phyloP scores from a whole-genome alignment of 2,113 vertebrate genomes.

The Hiodon tergisus region DNA sequence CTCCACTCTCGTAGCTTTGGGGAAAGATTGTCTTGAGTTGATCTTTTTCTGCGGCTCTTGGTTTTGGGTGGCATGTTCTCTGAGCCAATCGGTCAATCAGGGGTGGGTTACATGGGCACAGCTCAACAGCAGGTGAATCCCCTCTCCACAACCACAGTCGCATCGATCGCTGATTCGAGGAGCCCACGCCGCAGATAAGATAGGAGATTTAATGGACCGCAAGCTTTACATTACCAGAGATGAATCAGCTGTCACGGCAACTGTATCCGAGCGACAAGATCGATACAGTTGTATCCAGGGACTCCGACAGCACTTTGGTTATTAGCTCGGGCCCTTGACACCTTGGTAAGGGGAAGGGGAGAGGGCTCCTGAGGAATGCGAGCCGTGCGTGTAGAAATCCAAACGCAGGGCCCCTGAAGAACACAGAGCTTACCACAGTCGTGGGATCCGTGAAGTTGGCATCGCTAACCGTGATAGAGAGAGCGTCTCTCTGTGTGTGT shows the following conservation, averaged over 20 bases:
- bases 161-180: slow-evolving; percentile 50
- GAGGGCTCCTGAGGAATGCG: not conserved
- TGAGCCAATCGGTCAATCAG: slow-evolving; percentile 15
- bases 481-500: too few relatives aligned
- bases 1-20: not conserved
- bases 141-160: slow-evolving; percentile 27
- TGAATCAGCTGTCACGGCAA: slow-evolving; percentile 48
- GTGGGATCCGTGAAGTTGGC: too few relatives aligned
- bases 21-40: not conserved
- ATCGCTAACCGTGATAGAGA: not conserved
- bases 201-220: slow-evolving; percentile 44
- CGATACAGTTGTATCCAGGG: slow-evolving; percentile 50
- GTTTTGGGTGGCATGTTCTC: not conserved
- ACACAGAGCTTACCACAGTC: too few relatives aligned
- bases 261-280: slow-evolving; percentile 44
- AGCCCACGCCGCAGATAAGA: slow-evolving; percentile 42
- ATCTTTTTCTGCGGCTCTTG: not conserved
- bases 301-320: slow-evolving; percentile 32
- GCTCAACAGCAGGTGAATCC: slow-evolving; percentile 38
- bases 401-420: too few relatives aligned
- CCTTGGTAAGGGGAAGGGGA: not conserved
- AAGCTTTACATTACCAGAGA: slow-evolving; percentile 45
- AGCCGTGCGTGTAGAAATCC: slow-evolving; percentile 8
- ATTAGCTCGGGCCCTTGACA: slow-evolving; percentile 36
- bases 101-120: slow-evolving; percentile 37